A percentile compares a stretch with the other conserved stretches of the same genome.
These are phyloP conservation scores for Dynastes tityus DNA, from an alignment of 2,888 invertebrate genomes.

Conservation along the genomic window DNA sequence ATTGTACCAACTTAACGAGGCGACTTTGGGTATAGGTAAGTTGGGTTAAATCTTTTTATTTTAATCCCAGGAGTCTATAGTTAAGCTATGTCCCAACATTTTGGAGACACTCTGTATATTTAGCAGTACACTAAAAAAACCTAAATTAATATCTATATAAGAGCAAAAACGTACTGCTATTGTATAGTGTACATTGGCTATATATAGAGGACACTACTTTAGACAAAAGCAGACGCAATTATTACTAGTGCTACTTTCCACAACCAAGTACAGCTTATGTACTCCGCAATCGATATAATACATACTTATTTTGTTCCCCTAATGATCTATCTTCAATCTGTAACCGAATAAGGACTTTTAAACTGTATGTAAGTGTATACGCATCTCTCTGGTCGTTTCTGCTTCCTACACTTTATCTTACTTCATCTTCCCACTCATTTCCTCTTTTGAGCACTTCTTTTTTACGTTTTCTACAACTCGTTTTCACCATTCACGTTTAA, in stretches of 20 bases:
- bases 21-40: too few relatives aligned
- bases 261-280: background rate
- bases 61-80: too few relatives aligned
- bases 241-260: too few relatives aligned
- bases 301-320: conserved; percentile 8
- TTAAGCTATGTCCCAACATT: too few relatives aligned
- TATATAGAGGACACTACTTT: background rate
- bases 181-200: background rate
- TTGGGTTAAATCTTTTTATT: too few relatives aligned
- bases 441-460: conserved; percentile 11
- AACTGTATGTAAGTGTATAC: background rate
- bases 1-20: too few relatives aligned
- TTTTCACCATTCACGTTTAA: conserved; percentile 17
- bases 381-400: background rate
- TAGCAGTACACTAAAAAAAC: too few relatives aligned
- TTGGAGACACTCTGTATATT: too few relatives aligned
- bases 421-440: conserved; percentile 33
- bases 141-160: too few relatives aligned
- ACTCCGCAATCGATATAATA: background rate
- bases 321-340: conserved; percentile 16
- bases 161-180: too few relatives aligned
- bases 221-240: too few relatives aligned
- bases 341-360: conserved; percentile 5
- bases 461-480: conserved; percentile 18
- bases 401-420: conserved; percentile 33